phyloP scores from a whole-genome alignment of 37 sponge, comb jelly and placozoan genomes.

The Eunapius fragilis region DNA sequence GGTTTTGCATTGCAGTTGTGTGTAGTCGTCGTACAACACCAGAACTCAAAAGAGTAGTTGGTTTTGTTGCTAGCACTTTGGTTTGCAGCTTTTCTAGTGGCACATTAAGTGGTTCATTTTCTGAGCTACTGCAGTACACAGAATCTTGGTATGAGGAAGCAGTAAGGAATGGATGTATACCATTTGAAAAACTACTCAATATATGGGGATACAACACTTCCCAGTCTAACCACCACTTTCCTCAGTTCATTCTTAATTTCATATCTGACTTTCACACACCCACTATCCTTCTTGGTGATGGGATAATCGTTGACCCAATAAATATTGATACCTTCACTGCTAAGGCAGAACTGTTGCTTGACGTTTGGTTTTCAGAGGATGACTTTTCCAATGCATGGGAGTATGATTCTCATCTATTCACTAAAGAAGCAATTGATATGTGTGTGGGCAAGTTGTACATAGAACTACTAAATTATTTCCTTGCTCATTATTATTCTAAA shows the following conservation, averaged over 20 bases:
- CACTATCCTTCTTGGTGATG: background rate
- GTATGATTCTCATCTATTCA: background rate
- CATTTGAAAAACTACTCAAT: background rate
- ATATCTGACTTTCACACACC: background rate
- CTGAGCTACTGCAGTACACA: background rate
- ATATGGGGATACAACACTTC: background rate
- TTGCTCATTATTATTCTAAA: background rate
- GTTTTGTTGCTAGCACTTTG: background rate
- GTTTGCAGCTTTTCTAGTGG: background rate
- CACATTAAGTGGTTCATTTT: background rate
- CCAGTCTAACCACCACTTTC: background rate
- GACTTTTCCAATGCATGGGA: background rate
- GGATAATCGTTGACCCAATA: background rate
- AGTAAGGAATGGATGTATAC: background rate
- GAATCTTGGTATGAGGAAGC: background rate
- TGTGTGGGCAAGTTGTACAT: too few relatives aligned
- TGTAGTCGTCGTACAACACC: background rate
- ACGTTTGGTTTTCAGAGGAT: background rate
- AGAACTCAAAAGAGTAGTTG: background rate
- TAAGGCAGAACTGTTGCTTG: background rate
- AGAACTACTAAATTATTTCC: background rate
- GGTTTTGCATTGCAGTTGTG: background rate
- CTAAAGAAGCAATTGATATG: background rate
- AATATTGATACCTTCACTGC: background rate
- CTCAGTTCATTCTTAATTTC: conserved; percentile 1